phyloP scores from a whole-genome alignment of 2,888 invertebrate species.

The Pseudococcus jackbeardsleyi region DNA sequence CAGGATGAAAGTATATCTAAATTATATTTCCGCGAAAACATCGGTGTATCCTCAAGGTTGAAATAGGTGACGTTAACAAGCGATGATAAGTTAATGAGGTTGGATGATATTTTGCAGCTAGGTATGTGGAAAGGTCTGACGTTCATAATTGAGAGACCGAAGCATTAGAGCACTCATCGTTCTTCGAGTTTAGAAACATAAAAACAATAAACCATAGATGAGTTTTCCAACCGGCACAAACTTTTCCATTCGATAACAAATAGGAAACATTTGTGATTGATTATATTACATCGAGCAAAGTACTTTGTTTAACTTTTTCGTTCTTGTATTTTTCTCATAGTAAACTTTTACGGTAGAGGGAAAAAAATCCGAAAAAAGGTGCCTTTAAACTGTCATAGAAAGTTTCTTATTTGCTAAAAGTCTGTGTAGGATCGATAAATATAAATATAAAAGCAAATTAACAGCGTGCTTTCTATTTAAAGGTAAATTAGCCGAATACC shows the following conservation, averaged over 20 bases:
- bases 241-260: slow-evolving; percentile 44
- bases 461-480: background rate
- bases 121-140: background rate
- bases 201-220: slow-evolving; percentile 44
- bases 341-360: slow-evolving; percentile 13
- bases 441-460: slow-evolving; percentile 37
- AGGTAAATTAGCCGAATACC: background rate
- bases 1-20: slow-evolving; percentile 16
- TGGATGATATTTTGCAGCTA: slow-evolving; percentile 23
- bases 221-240: slow-evolving; percentile 39
- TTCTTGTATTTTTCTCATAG: slow-evolving; percentile 34
- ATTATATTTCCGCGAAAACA: background rate
- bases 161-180: slow-evolving; percentile 41
- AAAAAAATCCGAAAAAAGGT: slow-evolving; percentile 10
- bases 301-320: slow-evolving; percentile 31
- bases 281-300: slow-evolving; percentile 41
- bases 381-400: slow-evolving; percentile 27
- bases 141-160: slow-evolving; percentile 27
- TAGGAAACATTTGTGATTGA: slow-evolving; percentile 47
- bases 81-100: slow-evolving; percentile 29
- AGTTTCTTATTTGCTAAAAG: slow-evolving; percentile 33
- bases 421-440: slow-evolving; percentile 14
- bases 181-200: slow-evolving; percentile 27
- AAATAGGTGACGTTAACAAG: slow-evolving; percentile 11
- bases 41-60: slow-evolving; percentile 13